Evolutionary conservation across 2,113 vertebrate genomes (phyloP).

Genomic region (Bos indicus): DNA sequence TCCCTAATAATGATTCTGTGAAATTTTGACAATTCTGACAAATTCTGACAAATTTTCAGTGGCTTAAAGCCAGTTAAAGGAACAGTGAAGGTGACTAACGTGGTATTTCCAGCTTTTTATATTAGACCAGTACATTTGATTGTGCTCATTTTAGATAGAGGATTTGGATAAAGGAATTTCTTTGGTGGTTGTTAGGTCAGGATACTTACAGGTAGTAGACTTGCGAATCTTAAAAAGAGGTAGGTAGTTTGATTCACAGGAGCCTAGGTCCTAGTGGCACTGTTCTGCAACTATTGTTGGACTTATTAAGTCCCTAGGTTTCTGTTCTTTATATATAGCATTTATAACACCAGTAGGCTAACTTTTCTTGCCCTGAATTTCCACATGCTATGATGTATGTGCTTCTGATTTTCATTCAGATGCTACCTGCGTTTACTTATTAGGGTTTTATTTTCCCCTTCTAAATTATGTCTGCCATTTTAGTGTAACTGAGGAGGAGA

Average conservation of each 20-base stretch:
- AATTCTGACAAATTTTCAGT: background rate
- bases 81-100: background rate
- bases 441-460: background rate
- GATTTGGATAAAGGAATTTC: background rate
- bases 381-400: background rate
- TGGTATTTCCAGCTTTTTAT: background rate
- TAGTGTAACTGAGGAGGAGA: background rate
- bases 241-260: background rate
- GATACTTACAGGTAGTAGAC: background rate
- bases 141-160: background rate
- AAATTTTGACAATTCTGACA: too few relatives aligned
- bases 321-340: background rate
- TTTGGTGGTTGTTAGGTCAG: background rate
- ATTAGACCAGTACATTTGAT: background rate
- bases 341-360: background rate
- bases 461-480: background rate
- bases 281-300: background rate
- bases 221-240: background rate
- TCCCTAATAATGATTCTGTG: background rate
- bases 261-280: background rate
- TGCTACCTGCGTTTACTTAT: background rate
- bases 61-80: background rate
- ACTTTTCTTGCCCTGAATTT: background rate
- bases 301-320: background rate
- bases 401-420: constrained; percentile 19